Percentiles rank a stretch among this genome's conserved stretches.
phyloP scores from a whole-genome alignment of 2,888 invertebrate species.

The Spodoptera picta region DNA sequence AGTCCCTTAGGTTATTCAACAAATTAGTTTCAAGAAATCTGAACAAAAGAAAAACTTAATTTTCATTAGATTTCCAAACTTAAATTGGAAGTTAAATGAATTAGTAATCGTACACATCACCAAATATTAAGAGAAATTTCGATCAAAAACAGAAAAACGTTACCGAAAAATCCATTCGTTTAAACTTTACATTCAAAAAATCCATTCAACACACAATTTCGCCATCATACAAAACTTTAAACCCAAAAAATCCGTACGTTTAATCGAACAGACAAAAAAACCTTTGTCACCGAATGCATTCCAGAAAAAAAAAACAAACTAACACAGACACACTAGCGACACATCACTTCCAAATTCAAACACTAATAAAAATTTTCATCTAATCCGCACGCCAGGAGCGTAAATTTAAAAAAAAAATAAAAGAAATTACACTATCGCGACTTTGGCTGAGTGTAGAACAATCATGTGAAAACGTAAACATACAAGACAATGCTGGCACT shows the following conservation, averaged over 20 bases:
- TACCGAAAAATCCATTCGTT: constrained; percentile 26
- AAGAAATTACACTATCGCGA: constrained; percentile 48
- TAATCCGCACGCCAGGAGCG: constrained; percentile 44
- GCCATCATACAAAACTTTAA: constrained; percentile 11
- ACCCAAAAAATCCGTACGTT: constrained; percentile 20
- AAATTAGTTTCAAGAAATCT: too few species aligned
- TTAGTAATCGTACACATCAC: not conserved
- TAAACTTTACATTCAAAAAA: constrained; percentile 6
- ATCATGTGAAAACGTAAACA: constrained; percentile 72
- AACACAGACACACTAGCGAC: too few species aligned
- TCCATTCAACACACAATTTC: constrained; percentile 29
- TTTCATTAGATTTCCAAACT: constrained; percentile 16
- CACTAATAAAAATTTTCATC: constrained; percentile 30
- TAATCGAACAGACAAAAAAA: constrained; percentile 20
- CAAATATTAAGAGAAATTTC: not conserved
- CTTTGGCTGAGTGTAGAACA: constrained; percentile 58
- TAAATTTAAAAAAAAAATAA: constrained; percentile 39
- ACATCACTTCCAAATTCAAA: not conserved
- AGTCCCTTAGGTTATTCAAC: too few species aligned
- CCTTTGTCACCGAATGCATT: constrained; percentile 38
- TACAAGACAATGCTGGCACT: constrained; percentile 69
- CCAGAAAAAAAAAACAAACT: constrained; percentile 10
- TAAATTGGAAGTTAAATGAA: constrained; percentile 24
- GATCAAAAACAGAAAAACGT: constrained; percentile 16
- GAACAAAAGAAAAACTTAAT: constrained; percentile 37